phyloP scores from a whole-genome alignment of 2,888 invertebrate species.

The Protonemura montana region DNA sequence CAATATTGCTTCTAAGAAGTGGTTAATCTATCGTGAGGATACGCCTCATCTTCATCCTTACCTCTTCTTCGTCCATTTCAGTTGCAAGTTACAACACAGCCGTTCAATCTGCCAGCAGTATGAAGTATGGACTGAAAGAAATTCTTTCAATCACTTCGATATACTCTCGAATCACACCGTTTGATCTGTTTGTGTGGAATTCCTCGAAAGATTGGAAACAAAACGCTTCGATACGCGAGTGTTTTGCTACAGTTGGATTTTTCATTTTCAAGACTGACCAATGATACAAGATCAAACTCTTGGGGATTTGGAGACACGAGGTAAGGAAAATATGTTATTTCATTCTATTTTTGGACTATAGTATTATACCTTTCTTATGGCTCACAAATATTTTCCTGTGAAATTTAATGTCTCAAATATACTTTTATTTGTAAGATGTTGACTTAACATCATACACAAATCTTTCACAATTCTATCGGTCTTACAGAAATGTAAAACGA shows the following conservation, averaged over 20 bases:
- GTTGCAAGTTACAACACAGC: background rate
- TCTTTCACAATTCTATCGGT: background rate
- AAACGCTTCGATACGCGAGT: background rate
- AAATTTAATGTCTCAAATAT: background rate
- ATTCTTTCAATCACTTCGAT: background rate
- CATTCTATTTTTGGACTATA: too few relatives aligned
- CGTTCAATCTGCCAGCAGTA: background rate
- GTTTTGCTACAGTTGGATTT: background rate
- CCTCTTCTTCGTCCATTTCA: background rate
- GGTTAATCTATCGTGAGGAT: constrained; percentile 22
- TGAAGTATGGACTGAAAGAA: background rate
- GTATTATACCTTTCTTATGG: too few relatives aligned
- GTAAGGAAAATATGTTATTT: too few relatives aligned
- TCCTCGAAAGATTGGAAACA: constrained; percentile 29
- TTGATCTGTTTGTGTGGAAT: constrained; percentile 28
- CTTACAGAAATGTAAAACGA: background rate
- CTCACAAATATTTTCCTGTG: background rate
- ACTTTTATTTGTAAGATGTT: background rate
- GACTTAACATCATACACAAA: background rate
- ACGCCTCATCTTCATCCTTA: constrained; percentile 5
- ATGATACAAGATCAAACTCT: background rate
- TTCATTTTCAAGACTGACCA: background rate
- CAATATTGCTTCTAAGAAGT: constrained; percentile 30
- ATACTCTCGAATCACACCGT: background rate
- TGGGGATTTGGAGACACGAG: too few relatives aligned